phyloP scores from a whole-genome alignment of 1,140 invertebrate genomes.

The Brachionus rotundiformis region DNA sequence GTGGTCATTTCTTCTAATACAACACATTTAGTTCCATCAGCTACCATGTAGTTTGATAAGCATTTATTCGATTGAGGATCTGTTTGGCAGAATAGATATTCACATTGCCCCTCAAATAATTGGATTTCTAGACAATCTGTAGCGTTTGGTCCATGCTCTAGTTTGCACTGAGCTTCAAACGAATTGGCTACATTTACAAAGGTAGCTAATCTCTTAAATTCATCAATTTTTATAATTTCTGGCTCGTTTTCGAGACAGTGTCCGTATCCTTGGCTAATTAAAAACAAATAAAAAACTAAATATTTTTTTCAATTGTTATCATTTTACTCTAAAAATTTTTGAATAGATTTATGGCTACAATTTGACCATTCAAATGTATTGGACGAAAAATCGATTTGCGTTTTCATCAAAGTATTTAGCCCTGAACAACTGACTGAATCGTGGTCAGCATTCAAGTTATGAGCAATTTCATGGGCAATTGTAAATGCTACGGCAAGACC shows the following conservation, averaged over 20 bases:
- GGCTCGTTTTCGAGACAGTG: not conserved
- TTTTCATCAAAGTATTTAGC: constrained; percentile 72
- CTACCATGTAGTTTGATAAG: not conserved
- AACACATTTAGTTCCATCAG: constrained; percentile 3
- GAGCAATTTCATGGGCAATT: constrained; percentile 85
- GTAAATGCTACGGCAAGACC: constrained; percentile 85
- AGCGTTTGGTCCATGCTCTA: not conserved
- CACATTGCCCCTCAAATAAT: not conserved
- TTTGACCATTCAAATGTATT: constrained; percentile 81
- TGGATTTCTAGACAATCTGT: not conserved
- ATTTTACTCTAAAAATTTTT: constrained; percentile 82
- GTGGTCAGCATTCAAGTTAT: constrained; percentile 67
- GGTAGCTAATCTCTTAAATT: not conserved
- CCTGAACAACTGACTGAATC: not conserved
- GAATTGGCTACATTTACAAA: not conserved
- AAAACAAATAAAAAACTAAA: not conserved
- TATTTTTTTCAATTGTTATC: not conserved
- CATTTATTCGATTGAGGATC: not conserved
- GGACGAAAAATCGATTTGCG: constrained; percentile 78
- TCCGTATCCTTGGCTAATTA: not conserved
- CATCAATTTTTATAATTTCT: not conserved
- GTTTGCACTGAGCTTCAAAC: constrained; percentile 11
- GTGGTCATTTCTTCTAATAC: not conserved
- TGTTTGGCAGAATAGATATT: not conserved
- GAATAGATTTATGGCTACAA: constrained; percentile 80